Evolutionary conservation across 2,113 vertebrate genomes (phyloP), one percentile per base, ranked within the genome.

Genomic region (Rhinopomastus cyanomelas): DNA sequence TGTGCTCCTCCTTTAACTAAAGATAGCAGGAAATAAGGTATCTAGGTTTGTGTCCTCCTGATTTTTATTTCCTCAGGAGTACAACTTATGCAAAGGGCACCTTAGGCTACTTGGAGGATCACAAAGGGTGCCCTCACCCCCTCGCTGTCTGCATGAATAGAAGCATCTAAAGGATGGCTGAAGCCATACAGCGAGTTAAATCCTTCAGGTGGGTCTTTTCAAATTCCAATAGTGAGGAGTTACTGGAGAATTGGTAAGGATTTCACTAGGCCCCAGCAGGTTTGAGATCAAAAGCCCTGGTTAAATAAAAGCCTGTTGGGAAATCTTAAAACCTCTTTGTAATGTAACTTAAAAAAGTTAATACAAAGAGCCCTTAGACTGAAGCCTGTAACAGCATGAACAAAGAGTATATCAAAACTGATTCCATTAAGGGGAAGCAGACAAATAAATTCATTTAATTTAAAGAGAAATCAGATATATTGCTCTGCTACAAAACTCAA

Each of bases 281-380:
- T 97, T 95, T 95, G 96, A 98, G 97, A 98, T 98, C 98, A 98
- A 98, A 98, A 96, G 97, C 96, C 85, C 86, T 85, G 92, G 95
- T 97, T 98, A 97, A 98, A 98, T 98, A 97, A 97, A 98, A 97
- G 97, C 97, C 97, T 96, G 94, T 97, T 97, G 97, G 97, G 97
- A 98, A 98, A 98, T 98, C 97, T 98, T 98, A 98, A 98, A 97
- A 97, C 96, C 96, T 96, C 97, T 98, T 98, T 98, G 98, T 98
- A 97, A 97, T 98, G 98, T 97, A 98, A 97, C 97, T 98, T 98
- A 95, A 97, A 98, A 98, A 98, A 97, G 96, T 97, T 97, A 98
- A 97, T 96, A 97, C 97, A 98, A 98, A 98, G 97, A 96, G 96
- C 91, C 94, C 96, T 96, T 97, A 97, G 94, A 97, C 96, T 95